Evolutionary conservation across 2,113 vertebrate genomes (phyloP), one percentile per base, ranked within the genome.

Genomic region (Nerophis ophidion): DNA sequence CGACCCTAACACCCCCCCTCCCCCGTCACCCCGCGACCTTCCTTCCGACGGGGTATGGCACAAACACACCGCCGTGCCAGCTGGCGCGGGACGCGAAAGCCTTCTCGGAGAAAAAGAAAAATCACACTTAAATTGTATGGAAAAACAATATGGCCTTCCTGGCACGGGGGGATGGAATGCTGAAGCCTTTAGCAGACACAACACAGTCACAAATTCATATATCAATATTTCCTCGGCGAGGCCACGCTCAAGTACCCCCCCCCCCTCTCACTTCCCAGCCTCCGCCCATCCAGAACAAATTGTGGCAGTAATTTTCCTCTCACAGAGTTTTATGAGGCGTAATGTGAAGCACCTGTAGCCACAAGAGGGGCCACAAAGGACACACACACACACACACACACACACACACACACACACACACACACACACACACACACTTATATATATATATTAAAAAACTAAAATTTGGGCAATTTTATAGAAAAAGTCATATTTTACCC

Each of bases 281-380:
- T 17, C 52, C n/a, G 60, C 36, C 44, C 68, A 61, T 61, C 70
- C 63, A 42, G 66, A 77, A 85, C 81, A 86, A 88, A 86, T 81
- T 82, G 83, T 72, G 78, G 86, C 83, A 75, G 86, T 89, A 76
- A 87, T 84, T 84, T 88, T 86, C 79, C 79, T 83, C 82, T 84
- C 72, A 85, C 53, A 26, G 71, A 74, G 56, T 86, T 89, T 89
- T 89, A 89, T 63, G 81, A 87, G 81, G 73, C 56, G 35, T 89
- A 90, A 90, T 89, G 80, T 80, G 75, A 85, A 90, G 85, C 88
- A 90, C 88, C 87, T 91, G 89, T 85, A 87, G 80, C 72, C 74
- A 80, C 77, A 81, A 58, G 54, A 67, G 75, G 77, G 82, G 71
- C 81, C 81, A 83, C 71, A 79, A n/a, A 38, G 77, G 68, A 50